Base-by-base conservation (phyloP, 2,113 vertebrate genomes). In the Melozone crissalis region DNA sequence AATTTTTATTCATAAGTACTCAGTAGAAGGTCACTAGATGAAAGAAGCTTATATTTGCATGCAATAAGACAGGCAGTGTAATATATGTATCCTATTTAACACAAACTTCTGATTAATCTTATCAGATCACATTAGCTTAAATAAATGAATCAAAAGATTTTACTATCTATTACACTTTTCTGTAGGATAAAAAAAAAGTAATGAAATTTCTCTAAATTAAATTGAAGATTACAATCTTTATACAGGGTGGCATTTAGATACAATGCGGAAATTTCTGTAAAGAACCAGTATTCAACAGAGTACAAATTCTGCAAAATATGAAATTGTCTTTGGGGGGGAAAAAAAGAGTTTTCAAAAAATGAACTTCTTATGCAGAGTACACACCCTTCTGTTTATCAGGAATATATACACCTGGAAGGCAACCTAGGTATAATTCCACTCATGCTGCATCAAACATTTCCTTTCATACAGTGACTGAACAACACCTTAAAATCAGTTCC, bases 11-110 rank as follows among this genome's bases (percentile, higher is more conserved):
- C 59, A 11, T 69, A 94, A 95, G 66, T 94, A 90, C 43, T 83
- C 78, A 67, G 43, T 17, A 84, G 87, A 91, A 95, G 88, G 79
- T 86, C 77, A 89, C 51, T 84, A 87, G 66, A 91, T 92, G 91
- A 81, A 94, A 89, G 76, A 30, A 84, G 62, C 57, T 82, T 78
- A 2, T 49, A 92, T 89, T 91, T 94, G 83, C n/a, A 47, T 65
- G 22, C 46, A 47, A 19, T 39, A 81, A 75, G 69, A 84, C n/a
- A 87, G n/a, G 52, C 68, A 72, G 31, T 59, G 69, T 68, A 84
- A 89, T 74, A 78, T 62, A 86, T 1, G 2, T 65, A 89, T 65
- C 37, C n/a, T 84, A 67, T 93, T 78, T 89, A 92, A 92, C 49
- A 94, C 28, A 72, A 89, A 65, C 62, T 87, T 82, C 80, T 66